phyloP scores from a whole-genome alignment of 2,113 vertebrate species.

The Cyphomyrus discorhynchus region DNA sequence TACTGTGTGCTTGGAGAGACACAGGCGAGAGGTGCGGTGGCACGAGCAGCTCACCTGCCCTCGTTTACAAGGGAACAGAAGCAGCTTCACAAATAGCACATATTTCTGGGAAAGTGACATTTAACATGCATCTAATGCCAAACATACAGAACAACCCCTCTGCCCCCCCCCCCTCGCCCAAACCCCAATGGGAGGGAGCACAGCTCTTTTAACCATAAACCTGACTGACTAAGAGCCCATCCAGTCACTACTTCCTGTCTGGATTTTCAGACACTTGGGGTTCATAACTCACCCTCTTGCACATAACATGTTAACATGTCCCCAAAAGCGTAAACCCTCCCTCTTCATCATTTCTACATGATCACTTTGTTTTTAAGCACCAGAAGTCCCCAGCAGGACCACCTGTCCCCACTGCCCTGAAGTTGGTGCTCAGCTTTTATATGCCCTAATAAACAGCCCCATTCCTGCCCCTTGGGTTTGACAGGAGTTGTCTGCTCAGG shows the following conservation, averaged over 20 bases:
- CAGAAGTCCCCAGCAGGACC: background rate
- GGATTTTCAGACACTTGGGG: background rate
- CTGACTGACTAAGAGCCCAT: background rate
- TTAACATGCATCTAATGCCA: background rate
- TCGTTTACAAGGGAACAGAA: background rate
- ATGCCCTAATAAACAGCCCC: background rate
- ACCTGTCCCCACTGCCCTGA: background rate
- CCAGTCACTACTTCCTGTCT: too few relatives aligned
- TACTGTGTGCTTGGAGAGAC: background rate
- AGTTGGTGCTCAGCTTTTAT: background rate
- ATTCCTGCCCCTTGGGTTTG: background rate
- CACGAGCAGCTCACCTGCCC: background rate
- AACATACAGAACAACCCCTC: too few relatives aligned
- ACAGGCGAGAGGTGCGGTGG: background rate
- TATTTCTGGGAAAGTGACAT: background rate
- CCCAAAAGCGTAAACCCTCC: background rate
- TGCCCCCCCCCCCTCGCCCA: background rate
- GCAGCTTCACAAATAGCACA: background rate
- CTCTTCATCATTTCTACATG: background rate
- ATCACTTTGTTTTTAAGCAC: background rate
- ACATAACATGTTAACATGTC: background rate
- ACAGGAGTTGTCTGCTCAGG: background rate
- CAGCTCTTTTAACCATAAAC: background rate
- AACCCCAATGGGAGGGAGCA: background rate
- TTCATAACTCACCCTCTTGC: background rate